Percentiles rank a stretch among this genome's conserved stretches.
Conservation (phyloP, 2,888 invertebrate species). For the Beris morrisii region DNA sequence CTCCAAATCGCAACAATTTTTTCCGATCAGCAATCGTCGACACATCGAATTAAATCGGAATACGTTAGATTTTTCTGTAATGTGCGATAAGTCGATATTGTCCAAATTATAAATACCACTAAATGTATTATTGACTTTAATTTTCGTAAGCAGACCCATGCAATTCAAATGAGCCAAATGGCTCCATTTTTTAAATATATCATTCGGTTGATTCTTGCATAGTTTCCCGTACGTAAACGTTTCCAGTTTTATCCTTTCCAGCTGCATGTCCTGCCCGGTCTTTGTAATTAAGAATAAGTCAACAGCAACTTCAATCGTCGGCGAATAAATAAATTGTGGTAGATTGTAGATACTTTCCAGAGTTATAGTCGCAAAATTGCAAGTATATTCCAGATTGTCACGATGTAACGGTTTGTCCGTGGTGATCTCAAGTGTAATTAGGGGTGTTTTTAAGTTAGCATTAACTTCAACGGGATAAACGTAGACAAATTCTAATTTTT, state of each 20-base stretch:
- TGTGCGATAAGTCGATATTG: constrained; percentile 10
- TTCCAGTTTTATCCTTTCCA: constrained; percentile 3
- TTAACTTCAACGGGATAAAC: constrained; percentile 7
- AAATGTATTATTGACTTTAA: constrained; percentile 1
- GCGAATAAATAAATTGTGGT: neutral
- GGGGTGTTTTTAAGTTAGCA: constrained; percentile 18
- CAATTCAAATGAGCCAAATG: constrained; percentile 5
- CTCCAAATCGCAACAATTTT: constrained; percentile 15
- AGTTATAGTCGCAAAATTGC: constrained; percentile 16
- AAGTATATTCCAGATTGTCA: neutral
- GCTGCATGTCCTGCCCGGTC: neutral
- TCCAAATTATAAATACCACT: constrained; percentile 9
- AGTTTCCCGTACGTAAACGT: constrained; percentile 19
- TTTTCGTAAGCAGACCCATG: constrained; percentile 1
- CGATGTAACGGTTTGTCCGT: constrained; percentile 2
- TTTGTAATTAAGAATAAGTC: constrained; percentile 9
- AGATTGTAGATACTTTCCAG: constrained; percentile 23
- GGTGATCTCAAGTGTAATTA: constrained; percentile 4
- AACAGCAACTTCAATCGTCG: constrained; percentile 7
- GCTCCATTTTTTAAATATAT: constrained; percentile 17
- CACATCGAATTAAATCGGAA: constrained; percentile 21
- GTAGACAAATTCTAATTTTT: neutral
- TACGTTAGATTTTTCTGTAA: neutral
- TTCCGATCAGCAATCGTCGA: neutral
- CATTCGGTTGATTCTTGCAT: constrained; percentile 12